These are phyloP conservation scores for Gastracanthus pulcherrimus DNA, from an alignment of 2,888 invertebrate genomes.

Conservation along the genomic window DNA sequence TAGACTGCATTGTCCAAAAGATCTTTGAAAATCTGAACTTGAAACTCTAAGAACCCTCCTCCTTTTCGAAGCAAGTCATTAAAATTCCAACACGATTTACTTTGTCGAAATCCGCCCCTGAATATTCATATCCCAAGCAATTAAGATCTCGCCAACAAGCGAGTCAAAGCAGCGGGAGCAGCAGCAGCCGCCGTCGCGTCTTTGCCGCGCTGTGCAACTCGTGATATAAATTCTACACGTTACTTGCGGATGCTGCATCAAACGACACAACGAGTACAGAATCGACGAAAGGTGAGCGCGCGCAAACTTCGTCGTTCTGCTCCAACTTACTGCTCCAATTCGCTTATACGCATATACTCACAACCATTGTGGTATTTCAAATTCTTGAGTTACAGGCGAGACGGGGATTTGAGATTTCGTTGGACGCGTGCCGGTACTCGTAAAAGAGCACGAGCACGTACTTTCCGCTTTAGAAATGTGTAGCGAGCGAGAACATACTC, in stretches of 20 bases:
- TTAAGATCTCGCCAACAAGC: conserved; percentile 25
- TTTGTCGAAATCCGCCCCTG: not conserved
- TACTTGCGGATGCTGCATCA: no score
- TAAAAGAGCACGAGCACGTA: not conserved
- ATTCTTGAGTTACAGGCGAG: not conserved
- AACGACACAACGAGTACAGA: conserved; percentile 6
- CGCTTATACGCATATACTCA: not conserved
- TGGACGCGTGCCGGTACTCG: no score
- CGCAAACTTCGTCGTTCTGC: not conserved
- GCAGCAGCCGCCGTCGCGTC: no score
- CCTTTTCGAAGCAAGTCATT: no score
- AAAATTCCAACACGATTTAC: not conserved
- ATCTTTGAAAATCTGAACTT: no score
- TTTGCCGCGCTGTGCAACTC: no score
- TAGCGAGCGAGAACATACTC: no score
- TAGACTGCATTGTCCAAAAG: no score
- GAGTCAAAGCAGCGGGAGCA: conserved; percentile 23
- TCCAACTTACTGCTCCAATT: conserved; percentile 26
- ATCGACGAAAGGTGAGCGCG: conserved; percentile 29
- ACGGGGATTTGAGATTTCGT: no score
- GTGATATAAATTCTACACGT: no score
- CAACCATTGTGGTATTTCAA: no score
- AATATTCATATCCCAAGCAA: conserved; percentile 34
- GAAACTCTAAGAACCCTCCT: no score
- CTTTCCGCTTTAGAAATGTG: not conserved